These are phyloP conservation scores for Megaleporinus macrocephalus DNA, from an alignment of 2,113 vertebrate genomes.

Conservation along the genomic window DNA sequence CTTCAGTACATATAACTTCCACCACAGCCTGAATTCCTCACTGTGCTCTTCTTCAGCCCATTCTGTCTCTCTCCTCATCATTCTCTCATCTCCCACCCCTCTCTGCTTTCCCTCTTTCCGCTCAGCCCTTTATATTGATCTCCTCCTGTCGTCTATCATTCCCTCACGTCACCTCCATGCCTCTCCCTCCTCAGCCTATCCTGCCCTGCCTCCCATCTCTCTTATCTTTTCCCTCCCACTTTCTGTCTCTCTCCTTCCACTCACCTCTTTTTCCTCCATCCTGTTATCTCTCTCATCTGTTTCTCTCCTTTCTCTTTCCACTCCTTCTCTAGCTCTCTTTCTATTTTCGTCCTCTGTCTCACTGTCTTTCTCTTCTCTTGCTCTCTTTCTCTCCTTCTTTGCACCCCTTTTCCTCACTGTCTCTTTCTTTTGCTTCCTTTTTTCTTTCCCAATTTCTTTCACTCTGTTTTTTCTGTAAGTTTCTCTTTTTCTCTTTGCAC, in stretches of 20 bases:
- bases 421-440: constrained; percentile 12
- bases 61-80: constrained; percentile 4
- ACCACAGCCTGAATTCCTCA: too few species aligned
- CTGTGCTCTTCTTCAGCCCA: background rate
- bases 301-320: constrained; percentile 12
- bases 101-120: too few species aligned
- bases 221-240: background rate
- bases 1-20: too few species aligned
- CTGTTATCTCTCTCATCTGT: constrained; percentile 30
- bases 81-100: background rate
- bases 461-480: too few species aligned
- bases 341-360: too few species aligned
- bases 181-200: background rate
- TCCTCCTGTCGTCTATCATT: background rate
- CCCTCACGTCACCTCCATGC: constrained; percentile 5
- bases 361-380: background rate
- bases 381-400: too few species aligned
- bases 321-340: too few species aligned
- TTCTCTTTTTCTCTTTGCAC: constrained; percentile 27
- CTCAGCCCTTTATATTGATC: background rate
- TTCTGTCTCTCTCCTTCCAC: constrained; percentile 4
- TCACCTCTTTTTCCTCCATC: constrained; percentile 33
- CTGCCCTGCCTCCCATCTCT: background rate
- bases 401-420: constrained; percentile 6
- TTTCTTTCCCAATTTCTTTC: too few species aligned